Conservation (phyloP, 2,797 vertebrate species). For the Coluber constrictor region DNA sequence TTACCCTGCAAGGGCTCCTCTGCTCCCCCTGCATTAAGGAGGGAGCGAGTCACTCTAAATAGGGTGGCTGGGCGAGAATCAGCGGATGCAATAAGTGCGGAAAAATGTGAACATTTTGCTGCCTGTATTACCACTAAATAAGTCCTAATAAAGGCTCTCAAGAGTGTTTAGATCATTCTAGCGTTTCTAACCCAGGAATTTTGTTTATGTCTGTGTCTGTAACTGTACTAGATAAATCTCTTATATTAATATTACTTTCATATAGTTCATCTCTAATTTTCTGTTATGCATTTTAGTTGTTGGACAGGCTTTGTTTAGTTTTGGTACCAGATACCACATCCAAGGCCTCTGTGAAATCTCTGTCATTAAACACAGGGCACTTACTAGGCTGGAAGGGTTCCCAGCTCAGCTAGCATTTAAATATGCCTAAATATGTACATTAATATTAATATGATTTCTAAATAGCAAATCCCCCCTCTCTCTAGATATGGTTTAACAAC, state of each 20-base stretch:
- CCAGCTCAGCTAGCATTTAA: conserved; percentile 16
- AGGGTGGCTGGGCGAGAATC: too few species aligned
- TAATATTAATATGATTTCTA: conserved; percentile 7
- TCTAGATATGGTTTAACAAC: conserved; percentile 37
- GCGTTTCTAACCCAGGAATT: not conserved
- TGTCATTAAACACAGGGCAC: not conserved
- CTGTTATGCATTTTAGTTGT: not conserved
- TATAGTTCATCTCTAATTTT: not conserved
- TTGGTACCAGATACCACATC: not conserved
- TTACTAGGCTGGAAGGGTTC: not conserved
- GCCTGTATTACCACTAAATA: too few species aligned
- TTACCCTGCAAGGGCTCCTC: too few species aligned
- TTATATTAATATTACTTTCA: not conserved
- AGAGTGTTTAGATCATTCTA: not conserved
- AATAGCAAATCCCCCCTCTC: conserved; percentile 3
- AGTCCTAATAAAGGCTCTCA: too few species aligned
- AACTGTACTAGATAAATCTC: not conserved
- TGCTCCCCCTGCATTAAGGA: too few species aligned
- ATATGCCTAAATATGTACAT: not conserved
- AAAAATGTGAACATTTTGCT: too few species aligned
- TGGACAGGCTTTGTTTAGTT: not conserved
- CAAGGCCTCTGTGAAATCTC: conserved; percentile 1
- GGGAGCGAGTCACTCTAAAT: too few species aligned
- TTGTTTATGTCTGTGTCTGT: not conserved
- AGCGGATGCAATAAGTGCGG: too few species aligned